Evolutionary conservation across 1,140 invertebrate genomes (phyloP).

Genomic region (Rhyacophila brunnea): DNA sequence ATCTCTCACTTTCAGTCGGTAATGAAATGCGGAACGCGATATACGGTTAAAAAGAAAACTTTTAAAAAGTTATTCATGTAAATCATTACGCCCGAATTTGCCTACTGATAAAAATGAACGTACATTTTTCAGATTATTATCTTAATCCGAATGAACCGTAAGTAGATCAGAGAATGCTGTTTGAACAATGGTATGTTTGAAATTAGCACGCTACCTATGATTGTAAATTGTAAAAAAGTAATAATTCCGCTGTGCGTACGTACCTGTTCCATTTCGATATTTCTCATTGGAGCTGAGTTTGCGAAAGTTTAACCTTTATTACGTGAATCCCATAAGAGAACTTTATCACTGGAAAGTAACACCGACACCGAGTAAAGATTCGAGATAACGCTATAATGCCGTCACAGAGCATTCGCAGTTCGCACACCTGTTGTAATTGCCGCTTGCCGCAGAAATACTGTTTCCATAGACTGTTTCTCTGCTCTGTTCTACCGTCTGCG

Average conservation of each 20-base stretch:
- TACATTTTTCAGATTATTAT: constrained; percentile 29
- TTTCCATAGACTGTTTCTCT: background rate
- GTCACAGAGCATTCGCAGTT: constrained; percentile 20
- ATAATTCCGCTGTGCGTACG: background rate
- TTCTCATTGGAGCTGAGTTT: constrained; percentile 20
- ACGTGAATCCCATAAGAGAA: constrained; percentile 7
- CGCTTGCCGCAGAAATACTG: background rate
- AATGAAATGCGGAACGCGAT: background rate
- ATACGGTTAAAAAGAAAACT: background rate
- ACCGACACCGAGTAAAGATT: constrained; percentile 3
- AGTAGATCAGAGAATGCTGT: constrained; percentile 34
- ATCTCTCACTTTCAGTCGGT: background rate
- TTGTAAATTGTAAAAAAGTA: constrained; percentile 8
- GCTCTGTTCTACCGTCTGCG: background rate
- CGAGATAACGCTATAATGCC: constrained; percentile 13
- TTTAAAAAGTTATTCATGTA: background rate
- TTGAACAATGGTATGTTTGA: constrained; percentile 30
- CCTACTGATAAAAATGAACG: constrained; percentile 3
- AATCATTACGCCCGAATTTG: too few species aligned
- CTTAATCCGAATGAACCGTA: constrained; percentile 26
- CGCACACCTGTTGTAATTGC: constrained; percentile 29
- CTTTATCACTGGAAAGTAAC: constrained; percentile 18
- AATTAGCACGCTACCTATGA: constrained; percentile 24
- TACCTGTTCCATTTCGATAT: constrained; percentile 27
- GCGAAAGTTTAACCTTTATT: background rate